Evolutionary conservation across 2,113 vertebrate genomes (phyloP).

Genomic region (Bucco capensis): DNA sequence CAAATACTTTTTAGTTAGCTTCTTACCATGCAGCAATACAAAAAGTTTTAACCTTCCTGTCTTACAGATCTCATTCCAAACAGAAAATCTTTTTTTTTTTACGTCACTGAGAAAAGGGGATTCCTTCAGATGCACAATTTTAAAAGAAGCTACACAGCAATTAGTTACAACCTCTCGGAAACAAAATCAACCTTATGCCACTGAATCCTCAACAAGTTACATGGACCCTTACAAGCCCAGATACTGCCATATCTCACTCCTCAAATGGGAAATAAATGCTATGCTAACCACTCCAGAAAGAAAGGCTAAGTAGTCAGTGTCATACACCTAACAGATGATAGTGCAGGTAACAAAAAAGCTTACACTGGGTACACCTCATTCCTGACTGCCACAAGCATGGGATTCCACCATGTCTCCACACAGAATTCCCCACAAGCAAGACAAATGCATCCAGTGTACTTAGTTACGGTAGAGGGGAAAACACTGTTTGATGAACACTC

Average conservation of each 20-base stretch:
- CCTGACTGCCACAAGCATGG: neutral
- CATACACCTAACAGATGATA: fast-evolving
- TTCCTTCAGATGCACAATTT: neutral
- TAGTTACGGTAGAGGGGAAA: neutral
- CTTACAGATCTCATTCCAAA: neutral
- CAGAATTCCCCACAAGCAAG: fast-evolving
- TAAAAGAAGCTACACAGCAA: neutral
- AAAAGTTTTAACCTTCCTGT: neutral
- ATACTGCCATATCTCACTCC: neutral
- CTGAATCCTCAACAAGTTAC: neutral
- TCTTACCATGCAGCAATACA: neutral
- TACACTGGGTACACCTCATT: neutral
- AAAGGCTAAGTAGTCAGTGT: neutral
- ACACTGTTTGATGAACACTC: neutral
- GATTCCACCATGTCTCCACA: too few relatives aligned
- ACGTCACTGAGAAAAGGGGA: neutral
- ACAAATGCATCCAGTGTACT: neutral
- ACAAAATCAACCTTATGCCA: too few relatives aligned
- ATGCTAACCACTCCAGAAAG: neutral
- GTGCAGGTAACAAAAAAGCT: neutral
- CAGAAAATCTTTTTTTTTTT: neutral
- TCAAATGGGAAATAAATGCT: fast-evolving
- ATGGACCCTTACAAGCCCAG: neutral
- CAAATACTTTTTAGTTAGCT: neutral
- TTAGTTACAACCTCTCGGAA: too few relatives aligned